These are phyloP conservation scores for Crotalus helleri DNA, from an alignment of 2,113 vertebrate species.

Conservation along the genomic window DNA sequence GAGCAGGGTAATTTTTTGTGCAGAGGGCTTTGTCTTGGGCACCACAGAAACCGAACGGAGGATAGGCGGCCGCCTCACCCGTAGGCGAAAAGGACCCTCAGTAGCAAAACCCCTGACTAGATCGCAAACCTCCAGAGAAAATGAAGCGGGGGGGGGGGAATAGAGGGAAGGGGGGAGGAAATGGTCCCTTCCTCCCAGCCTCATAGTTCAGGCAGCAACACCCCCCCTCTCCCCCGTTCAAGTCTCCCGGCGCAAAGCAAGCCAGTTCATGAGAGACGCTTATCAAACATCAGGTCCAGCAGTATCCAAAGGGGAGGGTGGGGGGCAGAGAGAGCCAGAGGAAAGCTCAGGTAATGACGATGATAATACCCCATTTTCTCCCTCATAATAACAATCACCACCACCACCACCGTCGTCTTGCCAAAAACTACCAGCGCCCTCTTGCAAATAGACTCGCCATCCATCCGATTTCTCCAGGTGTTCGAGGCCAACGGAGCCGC, in stretches of 20 bases:
- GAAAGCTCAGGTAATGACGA: not conserved
- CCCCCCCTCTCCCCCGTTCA: not conserved
- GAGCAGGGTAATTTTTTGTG: slow-evolving; percentile 7
- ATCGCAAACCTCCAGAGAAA: slow-evolving; percentile 15
- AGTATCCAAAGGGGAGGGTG: not conserved
- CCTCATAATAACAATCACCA: not conserved
- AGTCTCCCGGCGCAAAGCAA: slow-evolving; percentile 20
- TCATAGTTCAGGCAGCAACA: not conserved
- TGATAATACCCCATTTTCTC: not conserved
- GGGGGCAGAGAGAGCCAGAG: not conserved
- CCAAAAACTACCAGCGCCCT: not conserved
- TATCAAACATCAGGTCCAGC: not conserved
- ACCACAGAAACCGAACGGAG: not conserved
- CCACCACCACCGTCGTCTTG: not conserved
- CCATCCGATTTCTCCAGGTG: not conserved
- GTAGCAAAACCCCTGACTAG: not conserved
- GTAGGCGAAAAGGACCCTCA: not conserved
- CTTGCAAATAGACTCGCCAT: not conserved
- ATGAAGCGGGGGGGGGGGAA: not conserved
- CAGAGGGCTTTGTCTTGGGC: slow-evolving; percentile 32
- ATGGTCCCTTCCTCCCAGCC: not conserved
- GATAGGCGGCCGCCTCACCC: not conserved
- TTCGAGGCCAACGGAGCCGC: slow-evolving; percentile 3
- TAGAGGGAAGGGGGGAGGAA: not conserved
- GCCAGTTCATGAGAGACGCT: not conserved